Conservation (phyloP, 1,140 invertebrate species). For the Hycleus cichorii region DNA sequence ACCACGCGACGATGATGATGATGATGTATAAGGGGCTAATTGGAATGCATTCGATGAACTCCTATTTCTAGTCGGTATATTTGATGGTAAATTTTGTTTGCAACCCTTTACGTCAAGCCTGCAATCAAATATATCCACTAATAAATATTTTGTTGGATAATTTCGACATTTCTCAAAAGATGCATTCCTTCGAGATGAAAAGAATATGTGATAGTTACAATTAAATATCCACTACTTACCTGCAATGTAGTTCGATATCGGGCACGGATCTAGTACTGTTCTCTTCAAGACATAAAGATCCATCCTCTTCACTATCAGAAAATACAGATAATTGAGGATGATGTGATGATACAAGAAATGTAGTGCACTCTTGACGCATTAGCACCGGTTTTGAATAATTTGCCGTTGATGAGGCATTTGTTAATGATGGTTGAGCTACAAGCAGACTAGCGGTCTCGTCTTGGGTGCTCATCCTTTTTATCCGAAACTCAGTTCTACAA, state of each 20-base stretch:
- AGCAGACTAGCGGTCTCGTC: constrained; percentile 74
- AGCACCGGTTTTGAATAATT: constrained; percentile 61
- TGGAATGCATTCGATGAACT: constrained; percentile 53
- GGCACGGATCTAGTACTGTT: constrained; percentile 75
- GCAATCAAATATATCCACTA: constrained; percentile 28
- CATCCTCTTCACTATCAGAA: constrained; percentile 72
- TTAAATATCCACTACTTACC: constrained; percentile 31
- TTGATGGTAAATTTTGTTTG: constrained; percentile 44
- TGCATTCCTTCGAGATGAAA: background rate
- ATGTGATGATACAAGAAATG: constrained; percentile 60
- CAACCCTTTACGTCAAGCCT: constrained; percentile 48
- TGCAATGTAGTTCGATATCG: constrained; percentile 80
- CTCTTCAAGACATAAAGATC: constrained; percentile 53
- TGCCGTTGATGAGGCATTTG: constrained; percentile 42
- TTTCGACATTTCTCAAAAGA: background rate
- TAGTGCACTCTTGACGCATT: constrained; percentile 75
- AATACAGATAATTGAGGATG: constrained; percentile 66
- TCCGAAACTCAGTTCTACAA: constrained; percentile 22
- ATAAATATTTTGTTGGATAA: background rate
- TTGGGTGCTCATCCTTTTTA: constrained; percentile 49
- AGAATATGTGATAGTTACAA: too few relatives aligned
- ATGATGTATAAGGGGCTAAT: constrained; percentile 47
- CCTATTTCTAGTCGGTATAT: constrained; percentile 40
- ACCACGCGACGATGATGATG: constrained; percentile 41
- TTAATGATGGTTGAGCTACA: constrained; percentile 49